Evolutionary conservation across 2,113 vertebrate species (phyloP).

Genomic region (Pteropus alecto): DNA sequence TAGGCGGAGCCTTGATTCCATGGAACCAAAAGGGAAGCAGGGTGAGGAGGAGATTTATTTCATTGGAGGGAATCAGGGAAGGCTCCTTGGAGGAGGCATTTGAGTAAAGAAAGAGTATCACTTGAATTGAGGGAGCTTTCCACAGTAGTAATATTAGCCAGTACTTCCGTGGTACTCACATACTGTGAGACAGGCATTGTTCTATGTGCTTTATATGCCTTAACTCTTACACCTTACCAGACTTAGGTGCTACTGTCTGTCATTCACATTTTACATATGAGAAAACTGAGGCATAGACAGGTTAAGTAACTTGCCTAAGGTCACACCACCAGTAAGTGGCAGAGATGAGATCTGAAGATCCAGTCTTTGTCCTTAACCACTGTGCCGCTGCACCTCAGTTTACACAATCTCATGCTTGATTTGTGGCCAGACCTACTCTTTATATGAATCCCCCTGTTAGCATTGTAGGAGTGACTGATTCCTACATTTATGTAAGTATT

Average conservation of each 20-base stretch:
- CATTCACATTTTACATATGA: conserved; percentile 10
- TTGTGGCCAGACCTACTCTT: not conserved
- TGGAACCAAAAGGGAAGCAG: not conserved
- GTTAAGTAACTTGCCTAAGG: not conserved
- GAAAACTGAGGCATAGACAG: not conserved
- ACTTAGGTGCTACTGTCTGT: not conserved
- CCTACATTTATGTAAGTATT: not conserved
- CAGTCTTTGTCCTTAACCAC: not conserved
- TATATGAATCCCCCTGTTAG: not conserved
- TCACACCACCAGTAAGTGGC: not conserved
- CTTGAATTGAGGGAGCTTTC: not conserved
- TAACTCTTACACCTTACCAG: not conserved
- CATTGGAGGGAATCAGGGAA: not conserved
- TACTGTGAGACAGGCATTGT: not conserved
- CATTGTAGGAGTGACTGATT: not conserved
- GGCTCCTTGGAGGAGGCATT: not conserved
- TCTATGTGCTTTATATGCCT: not conserved
- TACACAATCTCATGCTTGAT: not conserved
- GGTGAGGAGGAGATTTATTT: not conserved
- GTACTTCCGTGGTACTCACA: not conserved
- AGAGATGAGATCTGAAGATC: not conserved
- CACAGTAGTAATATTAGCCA: not conserved
- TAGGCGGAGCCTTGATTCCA: not conserved
- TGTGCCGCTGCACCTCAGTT: not conserved
- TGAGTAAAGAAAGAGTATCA: not conserved